Evolutionary conservation across 2,888 invertebrate species (phyloP).

Genomic region (Tiliacea aurago): DNA sequence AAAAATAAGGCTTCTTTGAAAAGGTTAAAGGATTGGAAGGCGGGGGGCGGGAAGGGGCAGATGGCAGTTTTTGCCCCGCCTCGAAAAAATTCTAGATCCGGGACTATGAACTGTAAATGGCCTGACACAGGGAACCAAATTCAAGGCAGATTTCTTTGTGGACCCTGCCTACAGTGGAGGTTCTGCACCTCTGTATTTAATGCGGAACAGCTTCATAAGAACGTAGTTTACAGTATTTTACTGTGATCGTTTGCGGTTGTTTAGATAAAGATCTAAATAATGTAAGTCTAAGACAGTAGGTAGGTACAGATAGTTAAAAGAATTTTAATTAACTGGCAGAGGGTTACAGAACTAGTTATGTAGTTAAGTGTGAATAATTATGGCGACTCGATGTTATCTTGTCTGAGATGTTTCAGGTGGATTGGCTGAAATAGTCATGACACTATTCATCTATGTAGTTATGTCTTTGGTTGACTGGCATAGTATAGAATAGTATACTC

Average conservation of each 20-base stretch:
- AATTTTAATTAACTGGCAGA: slow-evolving; percentile 19
- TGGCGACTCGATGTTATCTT: background rate
- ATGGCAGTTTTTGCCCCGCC: no score
- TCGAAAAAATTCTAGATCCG: no score
- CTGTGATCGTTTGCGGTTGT: slow-evolving; percentile 26
- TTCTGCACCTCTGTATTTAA: background rate
- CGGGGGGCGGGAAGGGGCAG: no score
- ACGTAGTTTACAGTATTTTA: slow-evolving; percentile 9
- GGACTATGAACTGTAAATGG: background rate
- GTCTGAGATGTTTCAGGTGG: slow-evolving; percentile 1
- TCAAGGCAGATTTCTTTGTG: background rate
- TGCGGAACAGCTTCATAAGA: background rate
- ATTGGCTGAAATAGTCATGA: background rate
- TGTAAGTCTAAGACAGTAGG: slow-evolving; percentile 5
- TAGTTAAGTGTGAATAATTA: slow-evolving; percentile 25
- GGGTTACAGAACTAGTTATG: background rate
- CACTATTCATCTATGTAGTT: background rate
- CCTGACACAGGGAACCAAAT: background rate
- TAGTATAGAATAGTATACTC: no score
- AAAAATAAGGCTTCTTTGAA: no score
- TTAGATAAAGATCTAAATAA: slow-evolving; percentile 49
- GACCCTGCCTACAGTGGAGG: background rate
- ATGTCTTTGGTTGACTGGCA: background rate
- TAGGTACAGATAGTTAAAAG: slow-evolving; percentile 5
- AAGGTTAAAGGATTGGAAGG: no score